Percentiles rank a stretch among this genome's conserved stretches.
phyloP scores from a whole-genome alignment of 2,888 invertebrate genomes.

The Drosophila imparisetae region DNA sequence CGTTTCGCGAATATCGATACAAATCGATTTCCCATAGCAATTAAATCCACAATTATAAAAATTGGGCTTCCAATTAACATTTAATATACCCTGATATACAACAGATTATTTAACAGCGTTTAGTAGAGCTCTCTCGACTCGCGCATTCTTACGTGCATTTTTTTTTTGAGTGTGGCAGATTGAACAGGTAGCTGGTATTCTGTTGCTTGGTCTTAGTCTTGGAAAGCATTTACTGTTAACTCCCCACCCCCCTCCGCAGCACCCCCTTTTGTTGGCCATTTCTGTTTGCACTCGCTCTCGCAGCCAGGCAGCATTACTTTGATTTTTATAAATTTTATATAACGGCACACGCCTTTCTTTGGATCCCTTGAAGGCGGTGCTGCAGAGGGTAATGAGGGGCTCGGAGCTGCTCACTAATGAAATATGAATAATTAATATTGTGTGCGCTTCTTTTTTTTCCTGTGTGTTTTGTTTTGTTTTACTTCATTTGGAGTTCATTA shows the following conservation, averaged over 20 bases:
- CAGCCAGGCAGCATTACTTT: slow-evolving; percentile 59
- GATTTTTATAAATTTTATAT: slow-evolving; percentile 77
- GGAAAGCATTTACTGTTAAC: slow-evolving; percentile 14
- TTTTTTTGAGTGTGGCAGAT: neutral
- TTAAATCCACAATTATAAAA: neutral
- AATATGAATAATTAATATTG: slow-evolving; percentile 77
- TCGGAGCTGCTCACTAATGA: slow-evolving; percentile 69
- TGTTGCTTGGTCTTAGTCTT: slow-evolving; percentile 11
- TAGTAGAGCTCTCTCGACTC: neutral
- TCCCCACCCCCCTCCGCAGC: no score
- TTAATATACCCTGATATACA: neutral
- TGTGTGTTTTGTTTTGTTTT: slow-evolving; percentile 39
- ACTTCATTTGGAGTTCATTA: slow-evolving; percentile 78
- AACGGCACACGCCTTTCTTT: slow-evolving; percentile 53
- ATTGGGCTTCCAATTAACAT: neutral
- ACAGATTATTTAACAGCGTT: neutral
- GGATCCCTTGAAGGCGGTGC: slow-evolving; percentile 22
- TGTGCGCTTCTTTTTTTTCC: slow-evolving; percentile 68
- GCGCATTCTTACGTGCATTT: neutral
- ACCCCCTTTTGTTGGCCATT: neutral
- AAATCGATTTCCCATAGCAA: neutral
- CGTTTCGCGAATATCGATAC: neutral
- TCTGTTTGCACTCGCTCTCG: slow-evolving; percentile 1
- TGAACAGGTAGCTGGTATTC: slow-evolving; percentile 16
- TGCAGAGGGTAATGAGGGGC: slow-evolving; percentile 1